These are phyloP conservation scores for Pseudomyrmex dendroicus DNA, from an alignment of 1,140 invertebrate species.

Conservation along the genomic window DNA sequence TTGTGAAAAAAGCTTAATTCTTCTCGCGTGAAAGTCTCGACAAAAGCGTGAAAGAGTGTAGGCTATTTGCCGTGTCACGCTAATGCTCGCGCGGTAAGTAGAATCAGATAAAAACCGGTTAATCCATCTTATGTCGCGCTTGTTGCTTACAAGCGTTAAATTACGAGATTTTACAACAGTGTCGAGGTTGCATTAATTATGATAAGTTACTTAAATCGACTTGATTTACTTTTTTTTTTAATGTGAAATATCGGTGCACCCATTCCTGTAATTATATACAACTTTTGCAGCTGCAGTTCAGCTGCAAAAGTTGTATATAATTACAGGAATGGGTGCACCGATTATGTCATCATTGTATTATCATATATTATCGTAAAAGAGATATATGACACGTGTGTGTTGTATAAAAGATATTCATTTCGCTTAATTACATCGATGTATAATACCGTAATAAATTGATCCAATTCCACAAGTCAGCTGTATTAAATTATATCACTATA, in stretches of 20 bases:
- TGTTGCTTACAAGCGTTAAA: slow-evolving; percentile 51
- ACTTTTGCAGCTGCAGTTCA: background rate
- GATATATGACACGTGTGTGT: no score
- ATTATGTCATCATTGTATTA: background rate
- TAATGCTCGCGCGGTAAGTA: slow-evolving; percentile 52
- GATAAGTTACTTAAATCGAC: slow-evolving; percentile 43
- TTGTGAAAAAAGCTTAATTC: slow-evolving; percentile 42
- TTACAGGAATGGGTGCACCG: background rate
- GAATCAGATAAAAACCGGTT: slow-evolving; percentile 59
- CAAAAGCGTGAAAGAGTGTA: slow-evolving; percentile 44
- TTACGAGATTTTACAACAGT: slow-evolving; percentile 50
- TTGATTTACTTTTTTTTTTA: no score
- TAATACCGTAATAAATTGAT: background rate
- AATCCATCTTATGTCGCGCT: slow-evolving; percentile 49
- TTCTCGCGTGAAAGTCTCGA: slow-evolving; percentile 50
- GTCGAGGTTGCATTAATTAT: slow-evolving; percentile 27
- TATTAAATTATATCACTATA: background rate
- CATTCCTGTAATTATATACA: no score
- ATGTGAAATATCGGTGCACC: background rate
- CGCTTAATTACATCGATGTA: background rate
- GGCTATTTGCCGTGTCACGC: slow-evolving; percentile 51
- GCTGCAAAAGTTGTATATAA: background rate
- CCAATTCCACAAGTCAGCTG: background rate
- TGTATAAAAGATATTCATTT: background rate
- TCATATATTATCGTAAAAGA: slow-evolving; percentile 4